phyloP scores from a whole-genome alignment of 2,797 vertebrate species.

The Alosa sapidissima region DNA sequence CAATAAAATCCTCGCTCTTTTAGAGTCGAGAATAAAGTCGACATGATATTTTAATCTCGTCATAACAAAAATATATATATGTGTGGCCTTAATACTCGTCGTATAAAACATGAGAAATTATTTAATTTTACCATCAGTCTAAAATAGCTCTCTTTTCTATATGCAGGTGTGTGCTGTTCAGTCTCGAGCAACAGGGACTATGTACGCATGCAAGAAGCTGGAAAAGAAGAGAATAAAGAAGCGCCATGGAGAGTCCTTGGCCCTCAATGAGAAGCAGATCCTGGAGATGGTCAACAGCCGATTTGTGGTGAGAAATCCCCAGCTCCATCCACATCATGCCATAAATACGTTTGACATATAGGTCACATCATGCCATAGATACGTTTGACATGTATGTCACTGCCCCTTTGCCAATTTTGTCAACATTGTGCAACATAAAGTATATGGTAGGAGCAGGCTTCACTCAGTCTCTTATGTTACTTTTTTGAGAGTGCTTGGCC shows the following conservation, averaged over 20 bases:
- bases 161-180: conserved; percentile 84
- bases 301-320: conserved; percentile 76
- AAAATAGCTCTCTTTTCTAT: neutral
- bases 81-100: no score
- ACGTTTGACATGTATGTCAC: no score
- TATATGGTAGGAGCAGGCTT: no score
- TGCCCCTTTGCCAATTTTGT: neutral
- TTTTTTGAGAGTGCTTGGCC: no score
- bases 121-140: neutral
- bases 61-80: no score
- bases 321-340: neutral
- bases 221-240: conserved; percentile 88
- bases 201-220: conserved; percentile 90
- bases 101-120: neutral
- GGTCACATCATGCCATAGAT: no score
- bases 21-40: no score
- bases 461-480: no score
- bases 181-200: conserved; percentile 80
- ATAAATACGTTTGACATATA: no score
- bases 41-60: no score
- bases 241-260: conserved; percentile 78
- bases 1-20: no score
- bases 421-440: no score
- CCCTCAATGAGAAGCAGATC: conserved; percentile 85
- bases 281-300: conserved; percentile 82